Evolutionary conservation across 2,113 vertebrate species (phyloP).

Genomic region (Sinocyclocheilus anshuiensis): DNA sequence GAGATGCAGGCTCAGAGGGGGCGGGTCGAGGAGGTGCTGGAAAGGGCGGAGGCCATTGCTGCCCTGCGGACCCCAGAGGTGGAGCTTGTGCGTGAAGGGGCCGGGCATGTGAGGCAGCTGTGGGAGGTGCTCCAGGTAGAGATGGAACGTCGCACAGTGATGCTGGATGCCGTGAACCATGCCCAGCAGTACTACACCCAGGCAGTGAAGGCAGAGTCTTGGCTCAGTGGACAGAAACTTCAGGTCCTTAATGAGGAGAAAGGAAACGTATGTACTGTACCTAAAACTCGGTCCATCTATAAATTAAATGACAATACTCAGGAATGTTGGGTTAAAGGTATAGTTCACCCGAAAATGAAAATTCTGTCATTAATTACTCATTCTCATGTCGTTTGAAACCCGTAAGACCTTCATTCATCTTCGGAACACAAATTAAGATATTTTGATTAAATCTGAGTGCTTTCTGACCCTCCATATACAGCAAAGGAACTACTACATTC

Average conservation of each 20-base stretch:
- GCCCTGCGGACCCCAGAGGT: conserved; percentile 80
- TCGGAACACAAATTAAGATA: too few species aligned
- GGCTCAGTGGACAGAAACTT: conserved; percentile 92
- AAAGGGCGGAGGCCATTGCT: conserved; percentile 78
- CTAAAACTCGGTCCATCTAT: not conserved
- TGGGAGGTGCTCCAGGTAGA: conserved; percentile 86
- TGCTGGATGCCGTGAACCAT: conserved; percentile 80
- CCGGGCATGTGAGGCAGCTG: conserved; percentile 80
- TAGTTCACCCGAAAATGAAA: too few species aligned
- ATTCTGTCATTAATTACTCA: too few species aligned
- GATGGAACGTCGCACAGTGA: conserved; percentile 77
- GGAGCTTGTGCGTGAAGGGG: conserved; percentile 76
- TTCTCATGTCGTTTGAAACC: too few species aligned
- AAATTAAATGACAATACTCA: not conserved
- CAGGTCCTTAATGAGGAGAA: conserved; percentile 90
- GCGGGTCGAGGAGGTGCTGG: conserved; percentile 78
- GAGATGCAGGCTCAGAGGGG: conserved; percentile 87
- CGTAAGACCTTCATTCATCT: too few species aligned
- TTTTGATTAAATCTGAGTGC: too few species aligned
- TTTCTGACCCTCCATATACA: too few species aligned
- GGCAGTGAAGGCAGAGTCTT: conserved; percentile 86
- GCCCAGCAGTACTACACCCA: conserved; percentile 90
- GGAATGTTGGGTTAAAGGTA: not conserved
- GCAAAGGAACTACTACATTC: too few species aligned
- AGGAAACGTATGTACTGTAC: conserved; percentile 77